These are phyloP conservation scores for Stenodera caucasica DNA, from an alignment of 2,888 invertebrate species.

Conservation along the genomic window DNA sequence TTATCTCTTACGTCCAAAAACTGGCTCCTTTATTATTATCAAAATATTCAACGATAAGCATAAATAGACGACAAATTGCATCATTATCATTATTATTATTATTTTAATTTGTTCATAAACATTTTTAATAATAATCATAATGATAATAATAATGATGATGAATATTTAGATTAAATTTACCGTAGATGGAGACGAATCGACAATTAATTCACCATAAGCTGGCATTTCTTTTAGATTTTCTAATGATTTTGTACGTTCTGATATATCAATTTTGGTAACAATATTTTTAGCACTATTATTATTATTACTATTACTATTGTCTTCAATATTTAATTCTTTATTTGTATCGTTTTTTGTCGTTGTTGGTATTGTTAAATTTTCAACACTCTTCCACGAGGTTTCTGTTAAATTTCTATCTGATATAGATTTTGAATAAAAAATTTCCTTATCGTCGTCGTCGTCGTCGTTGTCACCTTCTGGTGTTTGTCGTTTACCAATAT, in stretches of 20 bases:
- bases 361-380: conserved; percentile 31
- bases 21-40: neutral
- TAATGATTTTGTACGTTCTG: conserved; percentile 47
- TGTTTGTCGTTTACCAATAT: conserved; percentile 38
- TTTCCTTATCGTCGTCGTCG: conserved; percentile 37
- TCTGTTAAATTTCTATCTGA: conserved; percentile 49
- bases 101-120: too few relatives aligned
- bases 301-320: conserved; percentile 26
- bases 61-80: neutral
- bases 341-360: conserved; percentile 7
- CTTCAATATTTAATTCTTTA: conserved; percentile 28
- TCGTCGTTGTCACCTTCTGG: conserved; percentile 44
- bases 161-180: conserved; percentile 35
- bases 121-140: too few relatives aligned
- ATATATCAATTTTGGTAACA: conserved; percentile 11
- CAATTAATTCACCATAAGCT: conserved; percentile 52
- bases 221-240: conserved; percentile 52
- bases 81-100: neutral
- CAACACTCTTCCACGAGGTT: conserved; percentile 44
- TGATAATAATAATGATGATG: conserved; percentile 2
- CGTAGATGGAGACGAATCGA: conserved; percentile 43
- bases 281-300: conserved; percentile 23
- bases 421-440: conserved; percentile 42
- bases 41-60: neutral
- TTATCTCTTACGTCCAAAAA: neutral